These are phyloP conservation scores for Acanthopagrus latus DNA, from an alignment of 2,797 vertebrate species.

Conservation along the genomic window DNA sequence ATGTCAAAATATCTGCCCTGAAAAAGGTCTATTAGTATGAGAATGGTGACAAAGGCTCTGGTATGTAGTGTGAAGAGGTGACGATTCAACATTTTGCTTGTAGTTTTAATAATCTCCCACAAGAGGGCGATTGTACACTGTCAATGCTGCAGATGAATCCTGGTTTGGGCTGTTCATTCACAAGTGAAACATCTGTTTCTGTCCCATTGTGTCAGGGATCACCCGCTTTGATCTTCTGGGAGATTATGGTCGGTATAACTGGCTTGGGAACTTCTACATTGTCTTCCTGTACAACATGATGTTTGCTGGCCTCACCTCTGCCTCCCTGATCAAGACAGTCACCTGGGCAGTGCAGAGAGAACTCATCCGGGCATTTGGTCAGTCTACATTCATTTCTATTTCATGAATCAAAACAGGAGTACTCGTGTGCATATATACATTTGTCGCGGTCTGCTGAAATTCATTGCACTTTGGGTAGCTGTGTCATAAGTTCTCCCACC, in stretches of 20 bases:
- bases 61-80: neutral
- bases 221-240: conserved; percentile 97
- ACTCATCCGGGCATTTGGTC: conserved; percentile 95
- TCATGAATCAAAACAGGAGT: neutral
- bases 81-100: conserved; percentile 38
- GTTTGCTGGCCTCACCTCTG: conserved; percentile 94
- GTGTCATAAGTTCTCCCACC: conserved; percentile 72
- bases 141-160: conserved; percentile 9
- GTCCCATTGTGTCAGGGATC: conserved; percentile 85
- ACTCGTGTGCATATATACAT: neutral
- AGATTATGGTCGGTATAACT: conserved; percentile 96
- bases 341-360: conserved; percentile 94
- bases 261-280: conserved; percentile 96
- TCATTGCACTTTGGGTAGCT: conserved; percentile 56
- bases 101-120: conserved; percentile 68
- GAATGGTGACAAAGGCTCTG: neutral
- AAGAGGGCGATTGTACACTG: conserved; percentile 61
- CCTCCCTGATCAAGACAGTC: conserved; percentile 94
- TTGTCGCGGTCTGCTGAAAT: conserved; percentile 23
- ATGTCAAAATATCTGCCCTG: no score
- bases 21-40: neutral
- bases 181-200: conserved; percentile 11
- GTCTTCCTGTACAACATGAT: conserved; percentile 96
- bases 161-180: neutral
- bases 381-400: conserved; percentile 69